Base-by-base conservation (phyloP, 1,140 invertebrate species). In the Meloidogyne exigua region DNA sequence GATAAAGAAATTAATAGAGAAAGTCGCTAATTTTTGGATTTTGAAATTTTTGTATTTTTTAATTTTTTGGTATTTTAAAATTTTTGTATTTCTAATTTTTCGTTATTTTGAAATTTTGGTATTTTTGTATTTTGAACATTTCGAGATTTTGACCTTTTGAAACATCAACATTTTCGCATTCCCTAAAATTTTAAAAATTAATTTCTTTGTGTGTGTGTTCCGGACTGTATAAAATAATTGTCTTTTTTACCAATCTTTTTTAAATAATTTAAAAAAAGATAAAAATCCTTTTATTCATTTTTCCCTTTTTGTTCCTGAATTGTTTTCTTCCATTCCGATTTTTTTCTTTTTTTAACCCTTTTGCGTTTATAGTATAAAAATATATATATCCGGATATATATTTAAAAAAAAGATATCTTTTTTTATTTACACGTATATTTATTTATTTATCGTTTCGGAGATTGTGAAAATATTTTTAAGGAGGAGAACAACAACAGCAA, bases 401-500 rank as follows among this genome's bases (percentile, higher is more conserved):
- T 15, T 49, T 49, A 15, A 44, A 57, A 57, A 57, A 57, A 57
- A 57, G 49, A 57, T 57, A 57, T 57, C 49, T 57, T 39, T 39
- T 39, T 39, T 9, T 39, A n/a, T 18, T 7, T 44, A 44, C 49
- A 57, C 49, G 49, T 57, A 57, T n/a, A n/a, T n/a, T n/a, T n/a
- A n/a, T n/a, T n/a, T n/a, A n/a, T 57, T 57, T 57, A 57, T 57
- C 49, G 49, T 57, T 57, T 57, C 49, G 49, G 49, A 57, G 49
- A 57, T 57, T n/a, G 49, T 49, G 49, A 57, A 57, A 57, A 57
- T 57, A 57, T 57, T 57, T 57, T 57, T 57, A 57, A 57, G 49
- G 49, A 57, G n/a, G 4, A 57, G n/a, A 18, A 49, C 13, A 49
- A 49, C 44, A 49, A 49, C 44, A 49, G 44, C n/a, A 18, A 18